Evolutionary conservation across 2,113 vertebrate genomes (phyloP).

Genomic region (Alaudala cheleensis): DNA sequence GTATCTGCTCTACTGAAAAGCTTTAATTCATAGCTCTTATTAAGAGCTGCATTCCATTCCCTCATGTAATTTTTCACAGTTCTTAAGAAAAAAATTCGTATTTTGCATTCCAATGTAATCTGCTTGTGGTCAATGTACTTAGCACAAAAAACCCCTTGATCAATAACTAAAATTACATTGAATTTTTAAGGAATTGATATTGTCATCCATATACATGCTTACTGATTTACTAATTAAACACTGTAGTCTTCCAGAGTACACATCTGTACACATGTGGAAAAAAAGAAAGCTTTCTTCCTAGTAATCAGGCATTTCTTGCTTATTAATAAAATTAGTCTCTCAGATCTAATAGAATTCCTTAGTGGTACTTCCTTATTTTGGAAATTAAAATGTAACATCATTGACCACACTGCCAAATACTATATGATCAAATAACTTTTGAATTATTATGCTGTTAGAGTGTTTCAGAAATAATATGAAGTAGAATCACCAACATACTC

Average conservation of each 20-base stretch:
- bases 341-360: neutral
- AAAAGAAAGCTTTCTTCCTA: neutral
- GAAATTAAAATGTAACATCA: neutral
- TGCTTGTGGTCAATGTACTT: neutral
- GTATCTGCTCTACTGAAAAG: neutral
- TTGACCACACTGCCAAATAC: neutral
- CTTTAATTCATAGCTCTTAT: neutral
- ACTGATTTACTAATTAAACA: neutral
- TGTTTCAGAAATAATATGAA: neutral
- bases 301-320: neutral
- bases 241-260: neutral
- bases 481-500: neutral
- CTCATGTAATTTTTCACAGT: neutral
- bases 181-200: neutral
- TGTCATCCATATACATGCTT: neutral
- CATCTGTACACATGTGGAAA: neutral
- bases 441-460: neutral
- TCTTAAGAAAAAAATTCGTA: neutral
- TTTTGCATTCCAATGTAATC: neutral
- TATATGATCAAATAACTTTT: neutral
- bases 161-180: neutral
- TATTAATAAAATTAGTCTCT: neutral
- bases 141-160: neutral
- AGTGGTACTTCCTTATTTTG: neutral
- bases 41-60: neutral